Base-by-base conservation (phyloP, 2,888 invertebrate species). In the Deilephila porcellus region DNA sequence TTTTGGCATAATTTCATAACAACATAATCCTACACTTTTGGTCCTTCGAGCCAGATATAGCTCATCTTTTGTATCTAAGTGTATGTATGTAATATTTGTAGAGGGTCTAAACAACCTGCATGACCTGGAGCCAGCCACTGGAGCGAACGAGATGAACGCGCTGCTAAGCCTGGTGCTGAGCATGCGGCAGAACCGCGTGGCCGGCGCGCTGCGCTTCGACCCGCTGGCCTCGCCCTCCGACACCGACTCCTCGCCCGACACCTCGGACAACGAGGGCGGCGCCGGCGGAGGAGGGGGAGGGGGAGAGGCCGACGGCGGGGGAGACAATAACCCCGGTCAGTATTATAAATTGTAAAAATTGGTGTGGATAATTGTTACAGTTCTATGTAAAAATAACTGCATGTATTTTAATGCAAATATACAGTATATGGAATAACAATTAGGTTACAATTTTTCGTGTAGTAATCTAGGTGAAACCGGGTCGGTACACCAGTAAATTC, bases 131-230 rank as follows among this genome's bases (percentile, higher is more conserved):
- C 81, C 82, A 62, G 86, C 86, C 64, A 89, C 85, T 73, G 95
- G 95, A 14, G 92, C 90, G 17, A 89, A 89, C 79, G 95, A 95
- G 85, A 94, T 95, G 93, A 94, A 95, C 85, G 94, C 95, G 6
- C 88, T 95, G 19, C 87, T 95, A 25, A 91, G 91, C 76, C 89
- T 94, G 45, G 93, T 95, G 78, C 89, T 94, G 60, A 91, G 89
- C 81, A 93, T 93, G 93, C 93, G 93, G 14, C 91, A 91, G 81
- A 91, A 90, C 84, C 86, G 92, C 76, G 92, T 88, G 67, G 93
- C 91, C 74, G 92, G 91, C 73, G 91, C 94, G 56, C 82, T 93
- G 76, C 90, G 93, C 53, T 89, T 90, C 82, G 90, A 86, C 74
- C 81, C 87, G 52, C 77, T 86, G 11, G 87, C 87, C 76, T 79